phyloP scores from a whole-genome alignment of 2,888 invertebrate genomes.

The Spicauda simplicius region DNA sequence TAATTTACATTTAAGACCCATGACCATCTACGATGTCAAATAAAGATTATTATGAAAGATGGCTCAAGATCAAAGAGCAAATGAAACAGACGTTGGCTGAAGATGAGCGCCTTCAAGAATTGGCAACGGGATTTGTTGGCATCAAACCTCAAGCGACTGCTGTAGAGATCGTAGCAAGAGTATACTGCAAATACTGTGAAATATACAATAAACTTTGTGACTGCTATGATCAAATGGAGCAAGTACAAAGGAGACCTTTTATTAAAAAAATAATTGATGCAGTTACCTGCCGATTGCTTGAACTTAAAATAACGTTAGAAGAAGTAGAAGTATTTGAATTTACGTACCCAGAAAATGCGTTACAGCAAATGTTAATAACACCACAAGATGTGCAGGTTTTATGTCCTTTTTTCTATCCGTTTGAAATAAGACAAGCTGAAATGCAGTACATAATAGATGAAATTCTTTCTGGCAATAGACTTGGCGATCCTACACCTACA shows the following conservation, averaged over 20 bases:
- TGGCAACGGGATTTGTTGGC: constrained; percentile 60
- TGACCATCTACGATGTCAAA: constrained; percentile 57
- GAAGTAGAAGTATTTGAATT: constrained; percentile 85
- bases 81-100: constrained; percentile 56
- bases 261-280: constrained; percentile 85
- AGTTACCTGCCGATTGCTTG: constrained; percentile 83
- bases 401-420: constrained; percentile 87
- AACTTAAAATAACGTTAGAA: constrained; percentile 83
- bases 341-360: constrained; percentile 89
- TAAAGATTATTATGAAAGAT: constrained; percentile 66
- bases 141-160: constrained; percentile 77
- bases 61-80: constrained; percentile 68
- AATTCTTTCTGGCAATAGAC: constrained; percentile 70
- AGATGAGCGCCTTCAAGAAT: constrained; percentile 64
- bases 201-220: constrained; percentile 84
- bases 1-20: not conserved
- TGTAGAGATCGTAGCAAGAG: constrained; percentile 76
- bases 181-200: constrained; percentile 81
- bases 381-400: constrained; percentile 87
- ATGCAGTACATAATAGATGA: constrained; percentile 76
- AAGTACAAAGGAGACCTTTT: constrained; percentile 84
- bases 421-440: constrained; percentile 78
- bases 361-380: constrained; percentile 88
- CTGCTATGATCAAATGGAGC: constrained; percentile 86
- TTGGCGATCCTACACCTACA: constrained; percentile 69